phyloP scores from a whole-genome alignment of 2,113 vertebrate genomes.

The Indicator indicator region DNA sequence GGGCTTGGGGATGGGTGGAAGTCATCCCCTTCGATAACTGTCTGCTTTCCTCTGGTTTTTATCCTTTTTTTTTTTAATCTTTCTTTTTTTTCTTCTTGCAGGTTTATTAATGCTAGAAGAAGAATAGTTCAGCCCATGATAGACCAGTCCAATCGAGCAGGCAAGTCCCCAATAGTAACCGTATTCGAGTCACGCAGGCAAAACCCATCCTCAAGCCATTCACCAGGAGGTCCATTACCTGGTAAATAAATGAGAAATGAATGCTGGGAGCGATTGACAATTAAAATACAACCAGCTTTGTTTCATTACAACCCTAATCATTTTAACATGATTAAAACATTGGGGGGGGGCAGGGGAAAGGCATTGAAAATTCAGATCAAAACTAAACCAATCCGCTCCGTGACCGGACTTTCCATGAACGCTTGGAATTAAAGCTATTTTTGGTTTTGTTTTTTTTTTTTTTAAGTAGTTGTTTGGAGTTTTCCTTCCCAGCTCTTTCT shows the following conservation, averaged over 20 bases:
- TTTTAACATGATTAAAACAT: slow-evolving; percentile 66
- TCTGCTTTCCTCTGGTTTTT: slow-evolving; percentile 31
- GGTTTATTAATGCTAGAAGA: slow-evolving; percentile 99
- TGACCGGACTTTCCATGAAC: slow-evolving; percentile 22
- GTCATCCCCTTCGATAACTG: slow-evolving; percentile 43
- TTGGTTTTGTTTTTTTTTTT: background rate
- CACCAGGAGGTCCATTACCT: slow-evolving; percentile 83
- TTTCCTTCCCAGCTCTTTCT: slow-evolving; percentile 79
- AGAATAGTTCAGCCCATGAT: slow-evolving; percentile 99
- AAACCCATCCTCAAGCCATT: slow-evolving; percentile 86
- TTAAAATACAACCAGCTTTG: slow-evolving; percentile 68
- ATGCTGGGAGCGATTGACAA: slow-evolving; percentile 71
- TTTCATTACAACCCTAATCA: slow-evolving; percentile 74
- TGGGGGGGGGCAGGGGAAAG: background rate
- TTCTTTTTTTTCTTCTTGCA: slow-evolving; percentile 76
- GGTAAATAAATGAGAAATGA: slow-evolving; percentile 85
- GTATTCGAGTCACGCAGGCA: slow-evolving; percentile 81
- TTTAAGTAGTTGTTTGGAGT: slow-evolving; percentile 38
- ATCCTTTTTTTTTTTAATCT: background rate
- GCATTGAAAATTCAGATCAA: background rate
- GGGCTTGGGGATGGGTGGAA: background rate
- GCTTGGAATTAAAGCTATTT: slow-evolving; percentile 58
- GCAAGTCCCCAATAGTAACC: slow-evolving; percentile 91
- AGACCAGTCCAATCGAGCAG: slow-evolving; percentile 99
- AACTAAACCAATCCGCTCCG: background rate